These are phyloP conservation scores for Toxostoma redivivum DNA, from an alignment of 2,113 vertebrate species.

Conservation along the genomic window DNA sequence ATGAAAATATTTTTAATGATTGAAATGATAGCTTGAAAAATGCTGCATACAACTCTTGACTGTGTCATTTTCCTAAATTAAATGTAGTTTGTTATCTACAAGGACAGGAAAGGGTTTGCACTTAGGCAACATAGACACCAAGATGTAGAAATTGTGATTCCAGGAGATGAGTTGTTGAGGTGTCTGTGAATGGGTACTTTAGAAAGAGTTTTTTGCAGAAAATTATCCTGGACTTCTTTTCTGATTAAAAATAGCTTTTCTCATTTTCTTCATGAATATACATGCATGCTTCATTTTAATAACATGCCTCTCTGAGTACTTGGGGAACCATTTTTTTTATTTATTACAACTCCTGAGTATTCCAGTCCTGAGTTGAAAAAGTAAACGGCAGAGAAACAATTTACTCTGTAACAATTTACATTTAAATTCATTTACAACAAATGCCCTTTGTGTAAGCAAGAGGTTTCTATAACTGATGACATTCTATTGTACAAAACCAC, in stretches of 20 bases:
- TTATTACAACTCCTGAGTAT: background rate
- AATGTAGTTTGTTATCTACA: background rate
- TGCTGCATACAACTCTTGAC: background rate
- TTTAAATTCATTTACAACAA: slow-evolving; percentile 27
- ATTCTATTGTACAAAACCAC: background rate
- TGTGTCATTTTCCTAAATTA: background rate
- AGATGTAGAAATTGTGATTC: background rate
- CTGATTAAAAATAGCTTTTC: background rate
- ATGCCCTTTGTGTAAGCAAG: background rate
- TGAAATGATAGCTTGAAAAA: background rate
- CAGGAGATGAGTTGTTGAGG: background rate
- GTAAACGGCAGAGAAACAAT: background rate
- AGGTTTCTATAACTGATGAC: background rate
- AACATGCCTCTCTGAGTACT: background rate
- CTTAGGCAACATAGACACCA: fast-evolving
- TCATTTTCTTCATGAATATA: slow-evolving; percentile 26
- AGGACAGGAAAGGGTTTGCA: background rate
- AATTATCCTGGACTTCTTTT: background rate
- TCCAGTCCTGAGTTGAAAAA: background rate
- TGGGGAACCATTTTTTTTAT: background rate
- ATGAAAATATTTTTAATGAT: background rate
- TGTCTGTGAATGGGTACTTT: background rate
- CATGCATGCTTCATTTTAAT: background rate
- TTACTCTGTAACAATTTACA: slow-evolving; percentile 7
- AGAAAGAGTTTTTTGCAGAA: background rate